These are phyloP conservation scores for Carassius gibelio DNA, from an alignment of 2,113 vertebrate genomes.

Conservation along the genomic window DNA sequence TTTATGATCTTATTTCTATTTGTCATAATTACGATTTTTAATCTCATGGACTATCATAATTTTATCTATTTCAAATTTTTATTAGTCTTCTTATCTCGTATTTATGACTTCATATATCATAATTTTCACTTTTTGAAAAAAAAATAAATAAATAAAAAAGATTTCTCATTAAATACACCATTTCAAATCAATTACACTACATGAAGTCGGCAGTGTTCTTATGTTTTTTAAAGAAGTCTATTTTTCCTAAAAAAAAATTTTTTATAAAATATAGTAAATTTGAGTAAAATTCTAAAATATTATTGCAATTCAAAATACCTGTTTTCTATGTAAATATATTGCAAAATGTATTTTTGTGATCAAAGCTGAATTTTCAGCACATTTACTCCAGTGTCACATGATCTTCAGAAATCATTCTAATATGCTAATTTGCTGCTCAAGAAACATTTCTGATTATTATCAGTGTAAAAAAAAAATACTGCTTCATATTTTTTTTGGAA, in stretches of 20 bases:
- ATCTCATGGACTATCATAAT: background rate
- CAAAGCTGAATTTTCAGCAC: background rate
- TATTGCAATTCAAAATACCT: background rate
- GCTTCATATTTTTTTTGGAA: too few species aligned
- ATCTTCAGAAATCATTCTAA: background rate
- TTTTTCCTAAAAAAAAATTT: too few species aligned
- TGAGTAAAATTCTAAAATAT: background rate
- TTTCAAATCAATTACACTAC: too few species aligned
- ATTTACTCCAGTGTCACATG: background rate
- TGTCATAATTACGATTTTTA: background rate
- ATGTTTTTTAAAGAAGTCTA: background rate
- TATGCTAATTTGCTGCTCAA: background rate
- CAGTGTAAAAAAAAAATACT: too few species aligned
- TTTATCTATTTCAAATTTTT: background rate
- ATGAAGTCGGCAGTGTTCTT: too few species aligned
- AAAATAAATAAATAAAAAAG: too few species aligned
- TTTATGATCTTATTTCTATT: background rate
- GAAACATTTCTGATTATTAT: background rate
- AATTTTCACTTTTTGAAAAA: background rate
- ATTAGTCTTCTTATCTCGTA: background rate
- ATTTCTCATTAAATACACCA: too few species aligned
- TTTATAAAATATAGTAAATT: background rate
- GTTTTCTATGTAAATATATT: too few species aligned
- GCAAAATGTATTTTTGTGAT: background rate
- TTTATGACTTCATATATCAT: background rate